Percentiles rank a stretch among this genome's conserved stretches.
phyloP scores from a whole-genome alignment of 1,140 invertebrate species.

The Diachasma alloeum region DNA sequence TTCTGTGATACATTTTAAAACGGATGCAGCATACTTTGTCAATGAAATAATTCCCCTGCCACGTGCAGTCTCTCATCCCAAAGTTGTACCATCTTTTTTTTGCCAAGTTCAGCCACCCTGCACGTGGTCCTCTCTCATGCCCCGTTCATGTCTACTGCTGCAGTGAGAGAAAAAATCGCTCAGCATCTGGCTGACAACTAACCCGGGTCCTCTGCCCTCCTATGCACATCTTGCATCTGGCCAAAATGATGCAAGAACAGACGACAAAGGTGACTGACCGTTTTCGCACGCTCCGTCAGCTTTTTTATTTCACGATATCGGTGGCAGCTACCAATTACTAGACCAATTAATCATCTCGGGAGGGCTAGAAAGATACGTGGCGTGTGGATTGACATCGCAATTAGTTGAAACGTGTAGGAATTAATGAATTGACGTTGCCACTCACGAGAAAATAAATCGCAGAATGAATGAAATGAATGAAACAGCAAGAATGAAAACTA shows the following conservation, averaged over 20 bases:
- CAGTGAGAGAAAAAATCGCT: constrained; percentile 41
- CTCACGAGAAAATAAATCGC: no score
- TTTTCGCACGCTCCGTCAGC: not conserved
- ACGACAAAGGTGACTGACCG: constrained; percentile 27
- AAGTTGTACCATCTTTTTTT: constrained; percentile 19
- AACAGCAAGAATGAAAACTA: no score
- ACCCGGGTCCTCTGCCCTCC: constrained; percentile 14
- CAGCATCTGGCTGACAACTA: constrained; percentile 48
- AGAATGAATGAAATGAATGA: no score
- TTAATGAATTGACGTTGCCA: no score
- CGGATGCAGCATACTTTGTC: not conserved
- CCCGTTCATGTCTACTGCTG: constrained; percentile 39
- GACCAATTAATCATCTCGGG: not conserved
- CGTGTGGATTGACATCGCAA: no score
- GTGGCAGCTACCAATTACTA: not conserved
- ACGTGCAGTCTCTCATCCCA: constrained; percentile 4
- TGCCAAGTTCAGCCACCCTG: constrained; percentile 11
- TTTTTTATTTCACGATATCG: not conserved
- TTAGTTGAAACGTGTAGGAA: no score
- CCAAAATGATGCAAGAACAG: not conserved
- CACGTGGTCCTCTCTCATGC: constrained; percentile 21
- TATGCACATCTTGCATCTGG: constrained; percentile 16
- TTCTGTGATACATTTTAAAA: constrained; percentile 2
- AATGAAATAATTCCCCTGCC: constrained; percentile 21
- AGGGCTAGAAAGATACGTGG: no score